phyloP scores from a whole-genome alignment of 2,113 vertebrate genomes.

The Motacilla alba region DNA sequence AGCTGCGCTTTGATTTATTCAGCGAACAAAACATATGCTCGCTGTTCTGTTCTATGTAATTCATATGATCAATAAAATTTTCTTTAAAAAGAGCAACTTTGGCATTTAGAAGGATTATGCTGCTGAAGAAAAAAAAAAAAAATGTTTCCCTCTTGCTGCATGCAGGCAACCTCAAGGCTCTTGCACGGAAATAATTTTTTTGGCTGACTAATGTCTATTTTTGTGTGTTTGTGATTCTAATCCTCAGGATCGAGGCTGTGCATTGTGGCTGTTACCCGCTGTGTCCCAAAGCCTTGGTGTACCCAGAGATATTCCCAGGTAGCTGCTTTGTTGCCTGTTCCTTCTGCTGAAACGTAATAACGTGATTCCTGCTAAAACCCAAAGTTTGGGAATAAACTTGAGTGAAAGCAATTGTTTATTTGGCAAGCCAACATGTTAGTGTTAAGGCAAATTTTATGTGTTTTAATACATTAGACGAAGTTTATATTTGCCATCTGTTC shows the following conservation, averaged over 20 bases:
- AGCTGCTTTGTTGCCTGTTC: conserved; percentile 13
- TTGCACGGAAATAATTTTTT: conserved; percentile 26
- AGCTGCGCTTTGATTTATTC: conserved; percentile 83
- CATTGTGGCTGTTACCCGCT: conserved; percentile 92
- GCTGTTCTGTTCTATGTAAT: conserved; percentile 81
- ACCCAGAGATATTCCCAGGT: conserved; percentile 96
- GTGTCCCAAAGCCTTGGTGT: conserved; percentile 90
- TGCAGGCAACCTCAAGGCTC: conserved; percentile 34
- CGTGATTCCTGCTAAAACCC: conserved; percentile 42
- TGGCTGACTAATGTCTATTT: neutral
- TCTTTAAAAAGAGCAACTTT: conserved; percentile 76
- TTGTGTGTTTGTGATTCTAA: conserved; percentile 20
- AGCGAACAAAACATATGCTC: conserved; percentile 83
- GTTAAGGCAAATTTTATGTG: conserved; percentile 83
- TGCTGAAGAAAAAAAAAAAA: conserved; percentile 43
- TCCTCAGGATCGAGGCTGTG: conserved; percentile 89
- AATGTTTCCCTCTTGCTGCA: conserved; percentile 12
- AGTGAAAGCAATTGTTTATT: conserved; percentile 84
- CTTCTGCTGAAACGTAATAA: neutral
- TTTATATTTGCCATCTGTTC: conserved; percentile 88
- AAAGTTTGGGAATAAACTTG: conserved; percentile 77
- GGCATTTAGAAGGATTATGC: conserved; percentile 64
- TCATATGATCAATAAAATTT: conserved; percentile 81
- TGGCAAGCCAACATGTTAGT: conserved; percentile 83
- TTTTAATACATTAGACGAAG: conserved; percentile 85